A percentile compares a stretch with the other conserved stretches of the same genome.
These are phyloP conservation scores for Gymnothorax javanicus DNA, from an alignment of 2,797 vertebrate genomes.

Conservation along the genomic window DNA sequence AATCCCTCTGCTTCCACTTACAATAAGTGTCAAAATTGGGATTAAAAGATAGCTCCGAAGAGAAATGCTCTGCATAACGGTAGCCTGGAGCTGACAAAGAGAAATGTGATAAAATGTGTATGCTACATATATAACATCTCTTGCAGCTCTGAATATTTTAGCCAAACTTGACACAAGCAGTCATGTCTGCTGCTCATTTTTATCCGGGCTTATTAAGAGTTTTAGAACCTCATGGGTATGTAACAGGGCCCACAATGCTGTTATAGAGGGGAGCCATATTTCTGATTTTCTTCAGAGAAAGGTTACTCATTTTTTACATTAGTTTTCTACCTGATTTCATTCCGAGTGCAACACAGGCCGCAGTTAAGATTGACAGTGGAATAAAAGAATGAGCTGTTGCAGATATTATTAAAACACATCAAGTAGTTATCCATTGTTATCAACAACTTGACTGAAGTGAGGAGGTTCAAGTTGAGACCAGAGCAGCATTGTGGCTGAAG, in stretches of 20 bases:
- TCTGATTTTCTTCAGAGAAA: neutral
- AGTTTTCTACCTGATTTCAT: neutral
- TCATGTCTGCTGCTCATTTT: conserved; percentile 40
- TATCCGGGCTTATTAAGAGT: neutral
- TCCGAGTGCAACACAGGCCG: neutral
- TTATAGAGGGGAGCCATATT: neutral
- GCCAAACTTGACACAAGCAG: conserved; percentile 40
- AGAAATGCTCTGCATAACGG: conserved; percentile 44
- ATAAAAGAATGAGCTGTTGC: neutral
- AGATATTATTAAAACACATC: neutral
- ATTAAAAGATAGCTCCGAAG: conserved; percentile 43
- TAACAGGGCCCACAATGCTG: neutral
- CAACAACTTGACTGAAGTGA: neutral
- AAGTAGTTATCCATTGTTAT: neutral
- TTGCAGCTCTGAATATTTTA: conserved; percentile 50
- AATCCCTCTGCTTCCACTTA: conserved; percentile 56
- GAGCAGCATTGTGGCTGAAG: neutral
- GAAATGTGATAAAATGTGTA: conserved; percentile 52
- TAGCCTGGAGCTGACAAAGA: conserved; percentile 51
- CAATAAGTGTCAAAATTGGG: conserved; percentile 59
- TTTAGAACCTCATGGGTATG: neutral
- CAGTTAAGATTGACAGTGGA: conserved; percentile 14
- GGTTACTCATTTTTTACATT: neutral
- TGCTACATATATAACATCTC: conserved; percentile 29
- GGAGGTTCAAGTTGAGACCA: neutral